These are phyloP conservation scores for Amphiprion ocellaris DNA, from an alignment of 2,113 vertebrate species.

Conservation along the genomic window DNA sequence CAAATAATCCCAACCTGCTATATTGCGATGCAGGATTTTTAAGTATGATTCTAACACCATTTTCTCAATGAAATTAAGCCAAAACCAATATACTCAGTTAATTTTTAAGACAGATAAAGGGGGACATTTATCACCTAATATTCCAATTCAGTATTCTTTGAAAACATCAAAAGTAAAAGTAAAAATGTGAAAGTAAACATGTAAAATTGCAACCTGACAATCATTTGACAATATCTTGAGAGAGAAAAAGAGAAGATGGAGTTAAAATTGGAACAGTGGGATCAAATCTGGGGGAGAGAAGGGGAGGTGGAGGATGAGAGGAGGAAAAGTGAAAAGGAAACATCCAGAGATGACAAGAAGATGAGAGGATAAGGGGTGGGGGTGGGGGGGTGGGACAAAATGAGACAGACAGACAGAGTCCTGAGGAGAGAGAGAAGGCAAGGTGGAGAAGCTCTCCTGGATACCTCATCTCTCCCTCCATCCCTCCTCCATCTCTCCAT, in stretches of 20 bases:
- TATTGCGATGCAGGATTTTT: too few relatives aligned
- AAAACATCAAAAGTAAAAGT: too few relatives aligned
- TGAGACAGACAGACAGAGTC: background rate
- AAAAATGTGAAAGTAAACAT: background rate
- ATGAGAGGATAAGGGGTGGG: background rate
- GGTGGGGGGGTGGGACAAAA: background rate
- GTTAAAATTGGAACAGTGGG: background rate
- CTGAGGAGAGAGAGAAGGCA: slow-evolving; percentile 9
- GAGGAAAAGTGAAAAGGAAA: background rate
- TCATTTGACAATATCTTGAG: background rate
- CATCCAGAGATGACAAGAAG: background rate
- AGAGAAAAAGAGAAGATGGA: background rate
- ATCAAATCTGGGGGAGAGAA: background rate
- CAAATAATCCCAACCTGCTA: too few relatives aligned
- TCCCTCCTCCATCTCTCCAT: slow-evolving; percentile 21
- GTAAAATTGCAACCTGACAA: background rate
- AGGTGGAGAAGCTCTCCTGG: background rate
- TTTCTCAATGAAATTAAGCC: too few relatives aligned
- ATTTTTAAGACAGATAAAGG: too few relatives aligned
- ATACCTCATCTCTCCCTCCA: background rate
- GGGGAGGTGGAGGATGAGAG: background rate
- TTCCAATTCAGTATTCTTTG: too few relatives aligned
- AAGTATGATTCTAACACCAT: too few relatives aligned
- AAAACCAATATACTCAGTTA: too few relatives aligned
- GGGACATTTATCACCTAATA: too few relatives aligned